phyloP scores from a whole-genome alignment of 2,888 invertebrate genomes.

The Phaedon cochleariae region DNA sequence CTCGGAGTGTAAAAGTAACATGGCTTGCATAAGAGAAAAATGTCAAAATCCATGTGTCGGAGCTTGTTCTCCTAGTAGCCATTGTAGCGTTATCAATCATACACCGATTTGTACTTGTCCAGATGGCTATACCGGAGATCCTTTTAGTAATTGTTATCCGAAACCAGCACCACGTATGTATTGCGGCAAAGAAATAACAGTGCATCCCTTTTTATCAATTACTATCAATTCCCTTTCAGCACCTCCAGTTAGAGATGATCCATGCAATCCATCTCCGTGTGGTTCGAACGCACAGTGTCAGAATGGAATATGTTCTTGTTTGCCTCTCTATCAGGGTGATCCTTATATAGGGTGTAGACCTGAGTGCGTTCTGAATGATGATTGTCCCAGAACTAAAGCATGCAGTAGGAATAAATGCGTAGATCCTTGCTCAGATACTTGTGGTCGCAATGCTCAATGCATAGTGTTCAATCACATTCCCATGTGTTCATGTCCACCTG shows the following conservation, averaged over 20 bases:
- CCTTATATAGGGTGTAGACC: slow-evolving; percentile 81
- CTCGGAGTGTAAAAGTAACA: slow-evolving; percentile 68
- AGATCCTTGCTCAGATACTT: slow-evolving; percentile 82
- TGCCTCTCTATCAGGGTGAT: slow-evolving; percentile 79
- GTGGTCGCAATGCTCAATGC: slow-evolving; percentile 79
- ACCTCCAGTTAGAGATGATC: slow-evolving; percentile 55
- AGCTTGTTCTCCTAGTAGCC: slow-evolving; percentile 70
- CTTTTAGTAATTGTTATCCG: slow-evolving; percentile 67
- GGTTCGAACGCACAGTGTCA: slow-evolving; percentile 78
- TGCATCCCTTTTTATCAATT: too few relatives aligned
- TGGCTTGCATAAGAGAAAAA: slow-evolving; percentile 68
- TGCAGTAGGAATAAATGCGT: slow-evolving; percentile 78
- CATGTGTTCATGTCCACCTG: slow-evolving; percentile 76
- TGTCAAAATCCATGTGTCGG: slow-evolving; percentile 71
- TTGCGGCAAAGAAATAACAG: neutral
- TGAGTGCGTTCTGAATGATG: slow-evolving; percentile 80
- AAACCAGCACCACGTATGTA: slow-evolving; percentile 56
- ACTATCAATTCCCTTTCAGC: slow-evolving; percentile 2
- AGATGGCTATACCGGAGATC: slow-evolving; percentile 70
- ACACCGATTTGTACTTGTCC: slow-evolving; percentile 75
- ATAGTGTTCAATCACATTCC: slow-evolving; percentile 80
- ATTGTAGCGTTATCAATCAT: slow-evolving; percentile 73
- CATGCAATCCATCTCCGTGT: slow-evolving; percentile 68
- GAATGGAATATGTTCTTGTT: slow-evolving; percentile 75
- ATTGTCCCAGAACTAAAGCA: slow-evolving; percentile 75